phyloP scores from a whole-genome alignment of 2,797 vertebrate species.

The Pygocentrus nattereri region DNA sequence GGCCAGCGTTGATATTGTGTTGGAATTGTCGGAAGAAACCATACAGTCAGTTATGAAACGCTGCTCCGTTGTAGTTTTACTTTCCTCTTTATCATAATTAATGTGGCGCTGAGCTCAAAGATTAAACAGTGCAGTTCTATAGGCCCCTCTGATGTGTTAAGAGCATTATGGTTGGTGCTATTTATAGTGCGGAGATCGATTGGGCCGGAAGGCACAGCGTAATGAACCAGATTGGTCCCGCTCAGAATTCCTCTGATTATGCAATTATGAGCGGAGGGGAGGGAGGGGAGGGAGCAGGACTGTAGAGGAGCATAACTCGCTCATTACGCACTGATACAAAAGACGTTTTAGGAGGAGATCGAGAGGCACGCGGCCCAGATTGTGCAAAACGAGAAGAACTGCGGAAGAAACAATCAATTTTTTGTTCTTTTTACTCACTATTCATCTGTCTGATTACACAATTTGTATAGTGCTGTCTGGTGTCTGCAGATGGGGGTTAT shows the following conservation, averaged over 20 bases:
- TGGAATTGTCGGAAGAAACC: not conserved
- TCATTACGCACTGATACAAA: not conserved
- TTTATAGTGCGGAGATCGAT: slow-evolving; percentile 76
- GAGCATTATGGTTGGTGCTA: slow-evolving; percentile 69
- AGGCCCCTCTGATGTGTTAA: slow-evolving; percentile 64
- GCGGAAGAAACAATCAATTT: not conserved
- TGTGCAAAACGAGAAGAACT: not conserved
- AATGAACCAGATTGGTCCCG: slow-evolving; percentile 60
- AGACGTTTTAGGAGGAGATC: not conserved
- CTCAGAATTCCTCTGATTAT: slow-evolving; percentile 34
- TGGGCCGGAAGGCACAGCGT: slow-evolving; percentile 71
- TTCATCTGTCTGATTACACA: not conserved
- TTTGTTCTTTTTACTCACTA: too few relatives aligned
- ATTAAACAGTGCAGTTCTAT: slow-evolving; percentile 61
- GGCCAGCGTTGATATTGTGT: not conserved
- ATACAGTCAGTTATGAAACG: too few relatives aligned
- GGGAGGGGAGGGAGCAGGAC: slow-evolving; percentile 1
- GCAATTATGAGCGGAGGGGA: slow-evolving; percentile 33
- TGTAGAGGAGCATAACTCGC: not conserved
- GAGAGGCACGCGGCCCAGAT: not conserved
- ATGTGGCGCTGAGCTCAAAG: slow-evolving; percentile 25
- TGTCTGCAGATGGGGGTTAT: not conserved
- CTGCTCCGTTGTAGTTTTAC: not conserved
- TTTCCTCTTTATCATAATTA: not conserved
- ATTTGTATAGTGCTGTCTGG: not conserved